A percentile compares a stretch with the other conserved stretches of the same genome.
Evolutionary conservation across 53 echinoderm and acorn worm genomes (phyloP).

Genomic region (Temnopleurus reevesii): DNA sequence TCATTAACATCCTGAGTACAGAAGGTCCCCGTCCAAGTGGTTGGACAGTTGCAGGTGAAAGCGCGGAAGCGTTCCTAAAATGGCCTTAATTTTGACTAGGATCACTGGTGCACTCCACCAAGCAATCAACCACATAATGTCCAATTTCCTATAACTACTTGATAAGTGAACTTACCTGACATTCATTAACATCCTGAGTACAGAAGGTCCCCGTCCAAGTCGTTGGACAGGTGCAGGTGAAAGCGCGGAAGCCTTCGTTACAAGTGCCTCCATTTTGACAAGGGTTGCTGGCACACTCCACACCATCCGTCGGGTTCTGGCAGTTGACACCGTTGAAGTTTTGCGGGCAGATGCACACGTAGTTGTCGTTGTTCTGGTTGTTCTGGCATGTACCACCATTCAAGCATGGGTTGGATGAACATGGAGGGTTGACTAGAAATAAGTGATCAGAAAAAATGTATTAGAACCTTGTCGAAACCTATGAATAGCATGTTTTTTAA

Average conservation of each 20-base stretch:
- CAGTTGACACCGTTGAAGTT: slow-evolving; percentile 59
- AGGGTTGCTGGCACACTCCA: slow-evolving; percentile 62
- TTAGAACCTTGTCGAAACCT: no score
- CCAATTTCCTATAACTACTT: no score
- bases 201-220: slow-evolving; percentile 49
- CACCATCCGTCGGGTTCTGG: slow-evolving; percentile 35
- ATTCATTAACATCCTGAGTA: slow-evolving; percentile 48
- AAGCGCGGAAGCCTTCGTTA: slow-evolving; percentile 42
- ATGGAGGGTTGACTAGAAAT: slow-evolving; percentile 47
- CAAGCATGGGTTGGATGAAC: slow-evolving; percentile 69
- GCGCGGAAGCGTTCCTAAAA: slow-evolving; percentile 43
- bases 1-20: slow-evolving; percentile 53
- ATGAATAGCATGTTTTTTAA: no score
- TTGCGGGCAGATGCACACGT: slow-evolving; percentile 48
- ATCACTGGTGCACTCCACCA: slow-evolving; percentile 58
- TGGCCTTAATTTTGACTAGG: slow-evolving; percentile 58
- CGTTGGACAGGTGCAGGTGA: slow-evolving; percentile 32
- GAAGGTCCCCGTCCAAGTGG: slow-evolving; percentile 36
- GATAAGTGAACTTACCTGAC: slow-evolving; percentile 5
- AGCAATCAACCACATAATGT: no score
- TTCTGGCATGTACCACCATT: slow-evolving; percentile 74
- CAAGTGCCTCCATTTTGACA: slow-evolving; percentile 59
- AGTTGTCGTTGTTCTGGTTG: slow-evolving; percentile 37
- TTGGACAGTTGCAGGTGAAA: slow-evolving; percentile 41
- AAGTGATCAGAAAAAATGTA: neutral